These are phyloP conservation scores for Smutsia gigantea DNA, from an alignment of 2,797 vertebrate species.

Conservation along the genomic window DNA sequence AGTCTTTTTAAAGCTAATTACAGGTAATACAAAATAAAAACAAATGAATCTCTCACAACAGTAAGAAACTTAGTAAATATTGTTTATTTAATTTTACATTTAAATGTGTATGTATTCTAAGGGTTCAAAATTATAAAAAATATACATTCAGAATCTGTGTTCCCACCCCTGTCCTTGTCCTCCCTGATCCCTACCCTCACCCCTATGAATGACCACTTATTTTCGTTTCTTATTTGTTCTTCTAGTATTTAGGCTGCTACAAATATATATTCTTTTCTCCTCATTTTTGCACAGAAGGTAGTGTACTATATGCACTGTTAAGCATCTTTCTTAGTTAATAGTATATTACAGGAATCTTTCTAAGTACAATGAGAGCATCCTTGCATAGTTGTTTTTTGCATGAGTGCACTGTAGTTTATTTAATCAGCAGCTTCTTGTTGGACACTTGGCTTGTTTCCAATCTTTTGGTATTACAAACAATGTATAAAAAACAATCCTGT, in stretches of 20 bases:
- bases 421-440: background rate
- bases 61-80: background rate
- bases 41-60: background rate
- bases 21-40: background rate
- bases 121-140: background rate
- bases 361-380: background rate
- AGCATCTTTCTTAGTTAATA: background rate
- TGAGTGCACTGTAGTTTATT: background rate
- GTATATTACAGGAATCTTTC: background rate
- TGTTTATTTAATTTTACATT: slow-evolving; percentile 32
- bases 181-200: background rate
- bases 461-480: background rate
- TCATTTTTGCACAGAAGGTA: background rate
- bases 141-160: background rate
- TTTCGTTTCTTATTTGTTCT: slow-evolving; percentile 31
- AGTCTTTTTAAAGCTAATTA: background rate
- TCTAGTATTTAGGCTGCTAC: background rate
- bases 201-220: background rate
- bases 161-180: background rate
- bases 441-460: background rate
- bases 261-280: background rate
- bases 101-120: background rate
- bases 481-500: background rate
- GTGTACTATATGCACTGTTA: background rate
- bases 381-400: background rate